Percentiles rank a stretch among this genome's conserved stretches.
These are phyloP conservation scores for Drusus annulatus DNA, from an alignment of 1,140 invertebrate species.

Conservation along the genomic window DNA sequence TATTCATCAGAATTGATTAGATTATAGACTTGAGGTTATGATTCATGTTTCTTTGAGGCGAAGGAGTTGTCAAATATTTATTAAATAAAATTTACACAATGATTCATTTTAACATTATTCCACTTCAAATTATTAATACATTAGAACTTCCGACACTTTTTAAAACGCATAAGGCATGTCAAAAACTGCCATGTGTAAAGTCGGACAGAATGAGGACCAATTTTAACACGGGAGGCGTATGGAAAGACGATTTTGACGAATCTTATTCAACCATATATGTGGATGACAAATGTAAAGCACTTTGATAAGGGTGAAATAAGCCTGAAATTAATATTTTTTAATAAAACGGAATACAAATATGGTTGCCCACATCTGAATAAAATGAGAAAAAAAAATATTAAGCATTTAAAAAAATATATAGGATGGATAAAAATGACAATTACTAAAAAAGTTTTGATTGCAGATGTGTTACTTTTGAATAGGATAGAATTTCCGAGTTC, in stretches of 20 bases:
- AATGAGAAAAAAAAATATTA: no score
- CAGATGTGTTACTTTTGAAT: no score
- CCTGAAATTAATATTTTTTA: slow-evolving; percentile 39
- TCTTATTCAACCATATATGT: neutral
- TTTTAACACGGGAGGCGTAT: neutral
- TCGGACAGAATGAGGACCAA: slow-evolving; percentile 59
- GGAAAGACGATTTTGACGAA: neutral
- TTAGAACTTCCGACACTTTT: neutral
- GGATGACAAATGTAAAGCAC: slow-evolving; percentile 23
- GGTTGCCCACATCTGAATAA: no score
- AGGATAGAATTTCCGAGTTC: no score
- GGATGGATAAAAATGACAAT: no score
- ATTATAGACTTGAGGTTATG: slow-evolving; percentile 44
- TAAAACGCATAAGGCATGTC: slow-evolving; percentile 59
- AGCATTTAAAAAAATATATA: no score
- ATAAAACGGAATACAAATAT: slow-evolving; percentile 64
- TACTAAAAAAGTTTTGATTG: no score
- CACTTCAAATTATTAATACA: neutral
- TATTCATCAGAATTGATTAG: slow-evolving; percentile 67
- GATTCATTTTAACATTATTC: neutral
- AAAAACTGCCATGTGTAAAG: slow-evolving; percentile 68
- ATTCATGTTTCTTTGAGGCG: slow-evolving; percentile 60
- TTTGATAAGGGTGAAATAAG: neutral
- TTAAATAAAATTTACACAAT: slow-evolving; percentile 35
- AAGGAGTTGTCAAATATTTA: slow-evolving; percentile 59